Base-by-base conservation (phyloP, 2,797 vertebrate species). In the Alectoris magna region DNA sequence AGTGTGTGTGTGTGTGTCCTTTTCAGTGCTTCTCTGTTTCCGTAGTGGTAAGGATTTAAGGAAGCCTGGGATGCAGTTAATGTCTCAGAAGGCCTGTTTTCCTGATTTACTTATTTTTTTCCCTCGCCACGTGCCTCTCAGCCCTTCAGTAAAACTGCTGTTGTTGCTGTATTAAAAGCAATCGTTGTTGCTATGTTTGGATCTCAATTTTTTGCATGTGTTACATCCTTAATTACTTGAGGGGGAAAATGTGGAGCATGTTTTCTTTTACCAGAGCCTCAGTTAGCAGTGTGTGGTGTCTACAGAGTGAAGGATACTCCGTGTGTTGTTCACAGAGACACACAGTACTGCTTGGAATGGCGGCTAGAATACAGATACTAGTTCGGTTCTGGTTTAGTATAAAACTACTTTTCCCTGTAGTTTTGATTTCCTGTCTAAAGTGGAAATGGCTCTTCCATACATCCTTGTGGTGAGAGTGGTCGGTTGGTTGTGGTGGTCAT, bases 61-160 rank as follows among this genome's bases (percentile, higher is more conserved):
- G 71, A 96, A 89, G 66, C 66, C 67, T 77, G 38, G 62, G 38
- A 72, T 63, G 72, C 71, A 85, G 41, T 64, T 91, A 74, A 69
- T 80, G 82, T 91, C 89, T 92, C 82, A 62, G 69, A 66, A 74
- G 92, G 15, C 72, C 94, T 85, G 26, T 94, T 87, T 89, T 58
- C 84, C 29, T 34, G 23, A 9, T 49, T 73, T 41, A 62, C 75
- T 36, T 21, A 6, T n/a, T n/a, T 88, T 68, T 60, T 66, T 67
- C n/a, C 7, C 69, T 63, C 82, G 44, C 44, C 51, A 63, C 19
- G 9, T 84, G 78, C 19, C 10, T 27, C 34, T 80, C 49, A n/a
- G 27, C 91, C 66, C 77, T 93, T 91, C 69, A 82, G 5, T 80
- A 80, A 83, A 91, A 71, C 23, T 36, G 36, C 75, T 91, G 16